Percentiles rank a stretch among this genome's conserved stretches.
Evolutionary conservation across 2,113 vertebrate genomes (phyloP).

Genomic region (Ciconia maguari): DNA sequence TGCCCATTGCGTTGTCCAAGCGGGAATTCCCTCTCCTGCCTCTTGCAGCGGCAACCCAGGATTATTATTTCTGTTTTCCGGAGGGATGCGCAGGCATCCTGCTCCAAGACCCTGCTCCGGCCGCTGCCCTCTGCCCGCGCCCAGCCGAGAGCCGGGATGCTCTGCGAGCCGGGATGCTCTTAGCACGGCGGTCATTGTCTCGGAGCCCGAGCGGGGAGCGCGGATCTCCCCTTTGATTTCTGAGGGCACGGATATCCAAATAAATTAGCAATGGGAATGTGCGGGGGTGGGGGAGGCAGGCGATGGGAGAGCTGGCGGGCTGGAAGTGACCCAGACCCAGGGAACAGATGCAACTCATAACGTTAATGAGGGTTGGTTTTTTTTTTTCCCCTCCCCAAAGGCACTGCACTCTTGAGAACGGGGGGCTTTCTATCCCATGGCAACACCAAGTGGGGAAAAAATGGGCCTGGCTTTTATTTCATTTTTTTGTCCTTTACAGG

Average conservation of each 20-base stretch:
- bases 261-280: constrained; percentile 32
- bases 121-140: fast-evolving
- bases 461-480: constrained; percentile 45
- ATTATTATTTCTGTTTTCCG: neutral
- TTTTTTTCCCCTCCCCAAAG: constrained; percentile 10
- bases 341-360: constrained; percentile 60
- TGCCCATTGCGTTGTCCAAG: fast-evolving
- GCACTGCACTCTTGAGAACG: neutral
- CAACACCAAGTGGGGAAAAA: constrained; percentile 54
- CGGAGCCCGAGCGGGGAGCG: neutral
- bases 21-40: neutral
- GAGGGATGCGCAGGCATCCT: neutral
- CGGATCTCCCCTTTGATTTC: neutral
- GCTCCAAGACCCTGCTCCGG: neutral
- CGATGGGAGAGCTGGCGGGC: neutral
- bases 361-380: neutral
- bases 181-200: neutral
- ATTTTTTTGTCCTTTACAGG: constrained; percentile 60
- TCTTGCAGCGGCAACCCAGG: neutral
- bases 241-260: neutral
- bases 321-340: constrained; percentile 8
- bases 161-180: neutral
- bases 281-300: neutral
- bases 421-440: constrained; percentile 63
- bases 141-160: neutral